Evolutionary conservation across 1,140 invertebrate genomes (phyloP), one percentile per base, ranked within the genome.

Genomic region (Portunus trituberculatus): DNA sequence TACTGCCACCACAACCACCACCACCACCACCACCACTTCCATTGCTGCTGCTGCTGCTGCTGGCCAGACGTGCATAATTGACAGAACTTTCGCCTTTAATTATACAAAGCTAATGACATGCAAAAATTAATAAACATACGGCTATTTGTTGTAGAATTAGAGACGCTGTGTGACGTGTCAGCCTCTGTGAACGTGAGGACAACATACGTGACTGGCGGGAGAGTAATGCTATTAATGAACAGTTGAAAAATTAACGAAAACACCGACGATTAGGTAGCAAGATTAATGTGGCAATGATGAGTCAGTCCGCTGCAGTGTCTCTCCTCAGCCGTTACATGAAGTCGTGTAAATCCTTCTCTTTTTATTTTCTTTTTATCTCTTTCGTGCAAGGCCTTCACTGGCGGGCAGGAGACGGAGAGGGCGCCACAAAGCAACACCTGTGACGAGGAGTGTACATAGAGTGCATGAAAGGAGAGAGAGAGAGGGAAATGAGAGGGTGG

Each of bases 401-500:
- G 4, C n/a, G 28, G 4, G 45, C 7, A 76, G 46, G 59, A 92
- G 91, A 76, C 6, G 12, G 29, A 48, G n/a, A 76, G 91, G 12
- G 89, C 46, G 89, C 10, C 25, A 25, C 45, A 87, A 86, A 93
- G 10, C 28, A 45, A n/a, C 84, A 46, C 32, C 52, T 59, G 20
- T 10, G 52, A 2, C 52, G 87, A 16, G 59, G 31, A 76, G 59
- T 32, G 59, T 29, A 25, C n/a, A 46, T 32, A 48, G 31, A 32
- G 20, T 39, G 59, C 52, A 32, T 67, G n/a, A 12, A 67, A 90
- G 39, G 25, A 25, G n/a, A 29, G 39, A 32, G 8, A 48, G 46
- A 28, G 92, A 32, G 31, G 67, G 25, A 25, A 25, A 29, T 16
- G 93, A 87, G 46, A 48, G 45, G 20, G 93, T 87, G 93, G 46